phyloP scores from a whole-genome alignment of 2,113 vertebrate species.

The Haplochromis vanheusdeni region DNA sequence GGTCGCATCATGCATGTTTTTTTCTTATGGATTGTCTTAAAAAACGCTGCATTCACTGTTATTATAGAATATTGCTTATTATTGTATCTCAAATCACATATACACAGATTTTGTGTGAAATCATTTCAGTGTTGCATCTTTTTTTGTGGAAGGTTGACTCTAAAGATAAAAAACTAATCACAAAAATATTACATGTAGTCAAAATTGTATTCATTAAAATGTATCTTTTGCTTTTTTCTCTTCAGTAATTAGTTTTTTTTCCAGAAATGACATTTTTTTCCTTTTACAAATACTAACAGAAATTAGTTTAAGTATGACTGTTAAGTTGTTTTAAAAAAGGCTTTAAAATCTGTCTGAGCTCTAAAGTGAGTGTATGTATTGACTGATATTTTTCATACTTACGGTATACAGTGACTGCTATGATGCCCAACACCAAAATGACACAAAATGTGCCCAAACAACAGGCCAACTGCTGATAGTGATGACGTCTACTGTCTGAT shows the following conservation, averaged over 20 bases:
- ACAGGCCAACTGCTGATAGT: neutral
- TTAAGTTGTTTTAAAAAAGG: neutral
- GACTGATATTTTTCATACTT: neutral
- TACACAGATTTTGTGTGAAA: neutral
- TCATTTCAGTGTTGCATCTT: neutral
- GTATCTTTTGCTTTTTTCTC: neutral
- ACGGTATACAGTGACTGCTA: neutral
- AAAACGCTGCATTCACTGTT: neutral
- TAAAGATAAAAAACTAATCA: neutral
- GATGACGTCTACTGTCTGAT: fast-evolving
- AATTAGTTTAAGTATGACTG: neutral
- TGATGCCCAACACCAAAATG: neutral
- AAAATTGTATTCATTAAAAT: neutral
- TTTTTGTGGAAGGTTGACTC: neutral
- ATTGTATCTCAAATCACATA: neutral
- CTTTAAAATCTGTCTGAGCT: neutral
- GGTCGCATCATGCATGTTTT: neutral
- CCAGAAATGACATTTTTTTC: neutral
- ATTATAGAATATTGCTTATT: neutral
- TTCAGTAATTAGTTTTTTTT: neutral
- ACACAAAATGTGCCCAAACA: neutral
- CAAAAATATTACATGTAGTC: neutral
- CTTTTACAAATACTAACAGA: neutral
- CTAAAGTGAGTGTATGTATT: fast-evolving
- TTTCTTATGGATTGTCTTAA: neutral